These are phyloP conservation scores for Notocelia uddmanniana DNA, from an alignment of 2,888 invertebrate genomes.

Conservation along the genomic window DNA sequence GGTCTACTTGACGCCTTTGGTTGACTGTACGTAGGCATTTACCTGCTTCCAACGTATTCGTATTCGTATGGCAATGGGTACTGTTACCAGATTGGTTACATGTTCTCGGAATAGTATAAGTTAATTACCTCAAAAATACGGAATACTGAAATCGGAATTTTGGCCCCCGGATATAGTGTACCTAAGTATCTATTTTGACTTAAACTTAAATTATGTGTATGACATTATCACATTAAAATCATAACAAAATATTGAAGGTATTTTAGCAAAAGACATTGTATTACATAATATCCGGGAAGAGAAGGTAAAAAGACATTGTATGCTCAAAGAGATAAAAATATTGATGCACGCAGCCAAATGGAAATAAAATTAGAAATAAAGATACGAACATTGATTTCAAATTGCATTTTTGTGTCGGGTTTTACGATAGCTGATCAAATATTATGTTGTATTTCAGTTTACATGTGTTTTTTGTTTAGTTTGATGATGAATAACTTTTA, in stretches of 20 bases:
- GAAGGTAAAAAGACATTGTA: constrained; percentile 32
- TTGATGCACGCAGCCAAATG: constrained; percentile 36
- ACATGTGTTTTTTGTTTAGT: background rate
- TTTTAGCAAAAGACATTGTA: constrained; percentile 26
- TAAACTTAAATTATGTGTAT: no score
- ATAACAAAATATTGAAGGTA: constrained; percentile 5
- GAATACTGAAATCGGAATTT: no score
- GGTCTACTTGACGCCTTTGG: no score
- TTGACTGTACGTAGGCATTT: no score
- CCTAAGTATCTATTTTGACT: no score
- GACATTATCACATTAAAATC: no score
- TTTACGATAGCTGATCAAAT: constrained; percentile 29
- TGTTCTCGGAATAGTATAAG: no score
- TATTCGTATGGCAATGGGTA: no score
- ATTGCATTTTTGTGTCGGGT: constrained; percentile 33
- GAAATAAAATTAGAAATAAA: constrained; percentile 40
- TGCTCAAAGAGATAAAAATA: constrained; percentile 38
- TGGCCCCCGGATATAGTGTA: no score
- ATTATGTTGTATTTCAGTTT: constrained; percentile 11
- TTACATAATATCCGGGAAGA: constrained; percentile 25
- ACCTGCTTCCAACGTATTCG: no score
- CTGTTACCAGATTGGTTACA: no score
- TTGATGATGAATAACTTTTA: background rate
- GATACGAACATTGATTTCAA: constrained; percentile 42
- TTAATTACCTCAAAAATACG: no score